A percentile compares a stretch with the other conserved stretches of the same genome.
These are phyloP conservation scores for Thryonomys swinderianus DNA, from an alignment of 2,113 vertebrate species.

Conservation along the genomic window DNA sequence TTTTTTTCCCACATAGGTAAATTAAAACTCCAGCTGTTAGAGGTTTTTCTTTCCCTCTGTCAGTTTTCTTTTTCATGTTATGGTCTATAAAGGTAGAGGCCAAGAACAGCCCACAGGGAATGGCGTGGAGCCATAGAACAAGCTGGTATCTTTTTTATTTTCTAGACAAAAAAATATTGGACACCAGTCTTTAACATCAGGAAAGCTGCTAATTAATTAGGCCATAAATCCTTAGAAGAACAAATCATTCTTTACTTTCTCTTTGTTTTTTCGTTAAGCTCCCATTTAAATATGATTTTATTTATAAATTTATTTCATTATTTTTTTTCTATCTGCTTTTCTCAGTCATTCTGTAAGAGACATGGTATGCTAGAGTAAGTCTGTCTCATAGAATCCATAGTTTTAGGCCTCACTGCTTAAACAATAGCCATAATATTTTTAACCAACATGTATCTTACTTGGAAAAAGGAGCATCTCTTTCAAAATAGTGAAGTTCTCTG, in stretches of 20 bases:
- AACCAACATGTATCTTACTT: background rate
- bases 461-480: background rate
- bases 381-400: background rate
- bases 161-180: conserved; percentile 51
- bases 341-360: conserved; percentile 21
- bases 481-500: background rate
- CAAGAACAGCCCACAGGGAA: conserved; percentile 64
- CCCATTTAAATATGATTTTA: conserved; percentile 55
- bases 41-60: conserved; percentile 65
- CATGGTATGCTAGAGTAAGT: background rate
- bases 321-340: conserved; percentile 26
- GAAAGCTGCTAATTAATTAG: conserved; percentile 61
- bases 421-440: background rate
- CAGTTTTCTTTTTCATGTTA: conserved; percentile 74
- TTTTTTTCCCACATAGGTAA: conserved; percentile 57
- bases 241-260: conserved; percentile 48
- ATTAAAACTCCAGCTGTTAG: conserved; percentile 65
- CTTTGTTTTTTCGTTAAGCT: conserved; percentile 38
- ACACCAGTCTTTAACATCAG: conserved; percentile 54
- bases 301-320: conserved; percentile 42
- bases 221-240: conserved; percentile 30
- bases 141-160: conserved; percentile 64
- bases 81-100: conserved; percentile 63
- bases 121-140: conserved; percentile 59
- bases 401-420: conserved; percentile 25